Percentiles rank a stretch among this genome's conserved stretches.
Conservation (phyloP, 2,888 invertebrate species). For the Ichneumon xanthorius region DNA sequence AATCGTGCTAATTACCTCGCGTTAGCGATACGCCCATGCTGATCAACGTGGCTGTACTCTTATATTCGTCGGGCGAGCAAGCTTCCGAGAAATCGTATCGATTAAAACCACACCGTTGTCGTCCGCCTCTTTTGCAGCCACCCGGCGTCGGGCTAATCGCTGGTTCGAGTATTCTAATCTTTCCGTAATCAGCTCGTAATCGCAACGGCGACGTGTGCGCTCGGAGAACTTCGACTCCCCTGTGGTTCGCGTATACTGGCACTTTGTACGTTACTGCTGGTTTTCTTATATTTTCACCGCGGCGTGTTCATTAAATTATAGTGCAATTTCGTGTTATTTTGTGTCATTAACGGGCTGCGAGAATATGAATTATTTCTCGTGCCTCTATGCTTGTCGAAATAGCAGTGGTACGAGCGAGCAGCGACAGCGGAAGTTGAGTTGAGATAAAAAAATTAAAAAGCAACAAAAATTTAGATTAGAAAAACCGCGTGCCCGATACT, state of each 20-base stretch:
- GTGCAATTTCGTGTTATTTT: conserved; percentile 63
- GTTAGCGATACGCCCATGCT: conserved; percentile 67
- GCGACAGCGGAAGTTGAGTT: conserved; percentile 46
- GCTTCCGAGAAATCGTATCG: conserved; percentile 56
- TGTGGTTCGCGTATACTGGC: background rate
- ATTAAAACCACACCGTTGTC: conserved; percentile 38
- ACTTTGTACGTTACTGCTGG: background rate
- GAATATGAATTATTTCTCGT: conserved; percentile 43
- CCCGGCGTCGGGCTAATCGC: conserved; percentile 37
- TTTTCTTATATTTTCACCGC: conserved; percentile 23
- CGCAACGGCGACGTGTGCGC: conserved; percentile 24
- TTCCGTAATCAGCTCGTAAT: conserved; percentile 56
- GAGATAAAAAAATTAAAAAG: conserved; percentile 35
- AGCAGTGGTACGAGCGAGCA: conserved; percentile 2
- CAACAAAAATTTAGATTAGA: conserved; percentile 3
- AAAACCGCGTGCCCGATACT: conserved; percentile 26
- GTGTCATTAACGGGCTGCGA: conserved; percentile 48
- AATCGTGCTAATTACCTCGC: conserved; percentile 64
- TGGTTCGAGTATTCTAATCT: conserved; percentile 52
- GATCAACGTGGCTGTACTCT: conserved; percentile 51
- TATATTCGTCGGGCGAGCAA: conserved; percentile 38
- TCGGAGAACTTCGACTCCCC: conserved; percentile 29
- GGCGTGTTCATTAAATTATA: conserved; percentile 57
- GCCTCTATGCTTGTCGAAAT: conserved; percentile 15
- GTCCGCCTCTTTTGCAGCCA: conserved; percentile 31